Percentiles rank a stretch among this genome's conserved stretches.
phyloP scores from a whole-genome alignment of 2,113 vertebrate genomes.

The Hepsetus odoe region DNA sequence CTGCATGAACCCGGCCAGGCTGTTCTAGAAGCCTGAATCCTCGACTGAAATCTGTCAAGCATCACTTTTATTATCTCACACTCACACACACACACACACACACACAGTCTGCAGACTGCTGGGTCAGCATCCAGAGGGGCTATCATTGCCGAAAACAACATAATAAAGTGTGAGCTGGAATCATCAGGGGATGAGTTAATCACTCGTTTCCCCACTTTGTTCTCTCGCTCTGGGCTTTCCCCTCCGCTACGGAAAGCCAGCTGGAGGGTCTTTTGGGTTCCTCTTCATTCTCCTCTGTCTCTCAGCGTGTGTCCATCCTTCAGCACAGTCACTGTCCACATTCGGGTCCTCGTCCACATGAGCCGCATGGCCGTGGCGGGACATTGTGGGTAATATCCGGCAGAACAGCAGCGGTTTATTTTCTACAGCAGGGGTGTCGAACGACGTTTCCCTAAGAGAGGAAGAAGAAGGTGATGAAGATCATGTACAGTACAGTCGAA shows the following conservation, averaged over 20 bases:
- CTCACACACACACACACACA: slow-evolving; percentile 22
- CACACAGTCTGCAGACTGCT: slow-evolving; percentile 53
- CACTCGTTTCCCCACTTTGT: slow-evolving; percentile 70
- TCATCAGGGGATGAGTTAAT: slow-evolving; percentile 72
- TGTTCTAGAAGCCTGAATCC: background rate
- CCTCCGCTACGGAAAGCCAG: slow-evolving; percentile 71
- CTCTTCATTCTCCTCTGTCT: slow-evolving; percentile 1
- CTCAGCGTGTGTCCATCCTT: slow-evolving; percentile 43
- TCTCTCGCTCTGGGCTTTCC: slow-evolving; percentile 69
- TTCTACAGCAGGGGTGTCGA: slow-evolving; percentile 41
- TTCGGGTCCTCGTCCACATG: slow-evolving; percentile 37
- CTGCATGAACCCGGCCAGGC: background rate
- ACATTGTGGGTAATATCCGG: slow-evolving; percentile 52
- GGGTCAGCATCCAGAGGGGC: slow-evolving; percentile 67
- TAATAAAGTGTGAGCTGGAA: slow-evolving; percentile 72
- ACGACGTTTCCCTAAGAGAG: slow-evolving; percentile 40
- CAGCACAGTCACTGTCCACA: slow-evolving; percentile 40
- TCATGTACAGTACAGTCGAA: background rate
- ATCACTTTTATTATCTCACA: background rate
- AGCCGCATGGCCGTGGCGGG: slow-evolving; percentile 40
- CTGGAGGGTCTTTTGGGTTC: slow-evolving; percentile 25
- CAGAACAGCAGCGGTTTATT: slow-evolving; percentile 45
- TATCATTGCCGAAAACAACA: slow-evolving; percentile 72
- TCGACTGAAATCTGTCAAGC: background rate
- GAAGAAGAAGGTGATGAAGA: background rate